Percentiles rank a stretch among this genome's conserved stretches.
Evolutionary conservation across 2,797 vertebrate species (phyloP).

Genomic region (Kryptolebias ocellatus): DNA sequence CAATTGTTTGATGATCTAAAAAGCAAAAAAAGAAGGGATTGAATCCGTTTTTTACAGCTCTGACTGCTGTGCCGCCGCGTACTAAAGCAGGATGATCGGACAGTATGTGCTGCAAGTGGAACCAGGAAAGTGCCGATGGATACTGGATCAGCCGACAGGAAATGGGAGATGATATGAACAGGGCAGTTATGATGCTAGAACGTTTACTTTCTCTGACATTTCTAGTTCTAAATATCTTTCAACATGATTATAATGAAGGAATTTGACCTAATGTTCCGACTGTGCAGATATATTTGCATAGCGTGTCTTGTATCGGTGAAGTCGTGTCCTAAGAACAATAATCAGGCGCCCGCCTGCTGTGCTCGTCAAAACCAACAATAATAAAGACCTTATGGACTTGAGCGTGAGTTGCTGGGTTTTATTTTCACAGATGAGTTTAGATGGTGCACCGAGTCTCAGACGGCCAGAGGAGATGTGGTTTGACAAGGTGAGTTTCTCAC

Average conservation of each 20-base stretch:
- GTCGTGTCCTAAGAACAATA: conserved; percentile 46
- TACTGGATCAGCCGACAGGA: conserved; percentile 13
- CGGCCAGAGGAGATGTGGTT: too few species aligned
- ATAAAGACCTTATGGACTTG: conserved; percentile 68
- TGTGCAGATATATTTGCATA: conserved; percentile 27
- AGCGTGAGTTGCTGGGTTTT: conserved; percentile 26
- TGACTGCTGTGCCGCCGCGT: conserved; percentile 20
- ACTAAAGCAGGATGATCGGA: conserved; percentile 23
- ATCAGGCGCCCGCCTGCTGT: conserved; percentile 48
- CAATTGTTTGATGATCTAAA: too few species aligned
- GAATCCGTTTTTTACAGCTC: too few species aligned
- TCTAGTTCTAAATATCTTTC: conserved; percentile 21
- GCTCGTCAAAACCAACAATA: conserved; percentile 61
- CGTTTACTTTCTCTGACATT: conserved; percentile 20
- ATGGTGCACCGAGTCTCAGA: not conserved
- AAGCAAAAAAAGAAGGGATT: too few species aligned
- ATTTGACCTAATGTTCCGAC: conserved; percentile 17
- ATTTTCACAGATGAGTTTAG: not conserved
- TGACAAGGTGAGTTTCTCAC: too few species aligned
- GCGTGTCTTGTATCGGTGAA: conserved; percentile 39
- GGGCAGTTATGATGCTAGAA: conserved; percentile 17
- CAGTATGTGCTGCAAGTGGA: conserved; percentile 66
- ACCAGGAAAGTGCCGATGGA: conserved; percentile 64
- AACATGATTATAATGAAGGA: conserved; percentile 18
- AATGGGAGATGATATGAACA: not conserved